Evolutionary conservation across 2,888 invertebrate species (phyloP).

Genomic region (Cephus runcator): DNA sequence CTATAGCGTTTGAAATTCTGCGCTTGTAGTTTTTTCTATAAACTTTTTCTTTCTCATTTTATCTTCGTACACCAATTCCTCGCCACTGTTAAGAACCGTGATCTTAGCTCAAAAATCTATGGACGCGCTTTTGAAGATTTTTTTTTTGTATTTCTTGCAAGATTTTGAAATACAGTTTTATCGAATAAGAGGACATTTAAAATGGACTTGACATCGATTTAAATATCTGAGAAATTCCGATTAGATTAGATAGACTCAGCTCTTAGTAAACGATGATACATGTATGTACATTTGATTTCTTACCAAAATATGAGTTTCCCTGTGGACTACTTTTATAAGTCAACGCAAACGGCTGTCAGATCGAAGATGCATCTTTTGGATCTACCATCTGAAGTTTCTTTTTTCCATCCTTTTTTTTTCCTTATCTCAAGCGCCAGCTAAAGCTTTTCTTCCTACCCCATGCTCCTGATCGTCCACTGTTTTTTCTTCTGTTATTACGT

Average conservation of each 20-base stretch:
- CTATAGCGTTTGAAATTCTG: slow-evolving; percentile 51
- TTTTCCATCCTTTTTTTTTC: neutral
- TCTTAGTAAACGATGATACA: neutral
- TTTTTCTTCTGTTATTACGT: slow-evolving; percentile 1
- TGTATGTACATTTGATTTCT: neutral
- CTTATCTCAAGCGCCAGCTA: neutral
- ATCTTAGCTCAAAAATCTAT: neutral
- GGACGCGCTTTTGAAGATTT: neutral
- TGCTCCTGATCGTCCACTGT: neutral
- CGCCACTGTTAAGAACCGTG: neutral
- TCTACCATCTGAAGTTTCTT: neutral
- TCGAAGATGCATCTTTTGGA: neutral
- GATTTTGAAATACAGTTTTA: slow-evolving; percentile 25
- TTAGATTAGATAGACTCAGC: neutral
- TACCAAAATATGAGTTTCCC: neutral
- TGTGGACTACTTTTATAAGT: neutral
- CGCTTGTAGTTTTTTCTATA: slow-evolving; percentile 35
- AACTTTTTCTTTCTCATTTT: slow-evolving; percentile 10
- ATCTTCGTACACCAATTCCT: slow-evolving; percentile 18
- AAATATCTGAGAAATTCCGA: neutral
- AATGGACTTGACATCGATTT: neutral
- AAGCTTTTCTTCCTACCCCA: neutral
- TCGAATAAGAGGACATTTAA: slow-evolving; percentile 30
- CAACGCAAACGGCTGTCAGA: neutral
- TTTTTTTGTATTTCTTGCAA: neutral